A percentile compares a stretch with the other conserved stretches of the same genome.
Conservation (phyloP, 1,140 invertebrate species). For the Sarcophaga bullata region DNA sequence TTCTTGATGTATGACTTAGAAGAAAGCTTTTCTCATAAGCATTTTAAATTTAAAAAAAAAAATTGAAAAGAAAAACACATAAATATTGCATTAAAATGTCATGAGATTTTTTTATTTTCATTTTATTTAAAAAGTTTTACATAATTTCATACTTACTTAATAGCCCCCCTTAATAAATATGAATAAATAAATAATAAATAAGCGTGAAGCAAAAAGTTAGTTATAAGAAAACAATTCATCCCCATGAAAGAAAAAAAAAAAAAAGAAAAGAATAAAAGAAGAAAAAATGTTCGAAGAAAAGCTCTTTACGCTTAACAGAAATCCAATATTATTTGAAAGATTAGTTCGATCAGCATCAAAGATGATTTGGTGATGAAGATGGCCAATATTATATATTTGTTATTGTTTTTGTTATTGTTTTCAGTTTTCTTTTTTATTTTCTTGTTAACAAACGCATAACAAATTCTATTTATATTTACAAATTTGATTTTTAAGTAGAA, state of each 20-base stretch:
- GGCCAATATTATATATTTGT: neutral
- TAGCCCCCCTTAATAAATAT: neutral
- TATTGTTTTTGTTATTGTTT: neutral
- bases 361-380: neutral
- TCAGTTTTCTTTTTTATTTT: no score
- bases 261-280: neutral
- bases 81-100: no score
- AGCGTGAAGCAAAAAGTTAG: neutral
- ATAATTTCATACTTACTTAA: neutral
- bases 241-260: neutral
- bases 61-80: no score
- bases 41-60: no score
- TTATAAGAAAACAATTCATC: neutral
- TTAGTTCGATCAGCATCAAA: constrained; percentile 18
- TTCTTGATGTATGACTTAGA: no score
- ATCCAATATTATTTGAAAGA: constrained; percentile 17
- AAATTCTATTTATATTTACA: constrained; percentile 22
- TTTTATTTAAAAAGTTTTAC: neutral
- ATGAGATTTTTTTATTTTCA: constrained; percentile 1
- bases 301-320: neutral
- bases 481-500: neutral
- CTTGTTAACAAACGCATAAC: neutral
- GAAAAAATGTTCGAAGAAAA: neutral
- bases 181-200: neutral
- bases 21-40: no score